Evolutionary conservation across 2,113 vertebrate species (phyloP), one percentile per base, ranked within the genome.

Genomic region (Turnix velox): DNA sequence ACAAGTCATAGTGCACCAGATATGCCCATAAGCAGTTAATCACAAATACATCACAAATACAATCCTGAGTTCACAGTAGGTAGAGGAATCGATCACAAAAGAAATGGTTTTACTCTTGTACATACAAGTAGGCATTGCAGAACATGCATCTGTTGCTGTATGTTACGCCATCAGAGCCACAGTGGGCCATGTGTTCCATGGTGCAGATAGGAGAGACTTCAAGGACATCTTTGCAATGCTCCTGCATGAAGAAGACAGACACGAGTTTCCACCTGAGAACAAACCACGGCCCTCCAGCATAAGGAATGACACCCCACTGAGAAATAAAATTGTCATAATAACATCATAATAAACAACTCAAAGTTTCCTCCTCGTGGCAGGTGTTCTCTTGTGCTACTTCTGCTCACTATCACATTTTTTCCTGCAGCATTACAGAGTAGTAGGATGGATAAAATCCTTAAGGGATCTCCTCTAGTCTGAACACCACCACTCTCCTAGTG

Each of bases 121-220:
- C 95, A 1, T 97, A 97, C 97, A 93, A 12, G 52, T 96, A 96
- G 61, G 96, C 97, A 2, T 94, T 93, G 87, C 96, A 96, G 87
- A 97, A 95, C 7, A 0, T 0, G 78, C 97, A 97, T 52, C 0
- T 45, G 76, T 97, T 97, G 57, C 67, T 0, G 6, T 97, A 97
- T 43, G 92, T 97, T 80, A 83, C 61, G 35, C 96, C 96, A 54
- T 98, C 95, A 68, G 97, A 97, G 65, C 94, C 96, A 2, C 97
- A 97, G 69, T 97, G 94, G 27, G 97, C 87, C 1, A 72, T 0
- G 25, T 80, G 77, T 3, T 96, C 77, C 91, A 67, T 0, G 35
- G 88, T 66, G 71, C 96, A 96, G 0, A 62, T 0, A 3, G 4
- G 0, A 35, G 83, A 27, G 4, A 35, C 4, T 27, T 73, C 37